These are phyloP conservation scores for Brachionus manjavacas DNA, from an alignment of 1,140 invertebrate species.

Conservation along the genomic window DNA sequence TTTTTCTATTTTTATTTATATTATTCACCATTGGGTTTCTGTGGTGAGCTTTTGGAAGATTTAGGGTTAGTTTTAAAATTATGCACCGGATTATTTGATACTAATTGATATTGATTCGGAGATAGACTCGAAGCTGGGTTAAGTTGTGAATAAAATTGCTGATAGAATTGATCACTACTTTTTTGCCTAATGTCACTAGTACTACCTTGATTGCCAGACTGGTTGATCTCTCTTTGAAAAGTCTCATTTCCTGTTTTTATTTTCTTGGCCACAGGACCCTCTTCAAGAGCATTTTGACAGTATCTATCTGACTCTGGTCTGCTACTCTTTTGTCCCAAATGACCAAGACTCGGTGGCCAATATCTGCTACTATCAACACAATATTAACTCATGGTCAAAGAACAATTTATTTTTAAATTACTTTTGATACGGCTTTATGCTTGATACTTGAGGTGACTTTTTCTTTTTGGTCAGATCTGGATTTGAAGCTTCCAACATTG, in stretches of 20 bases:
- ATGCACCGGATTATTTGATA: not conserved
- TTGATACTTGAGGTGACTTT: conserved; percentile 26
- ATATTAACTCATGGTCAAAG: not conserved
- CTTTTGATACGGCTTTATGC: conserved; percentile 37
- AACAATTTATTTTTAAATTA: not conserved
- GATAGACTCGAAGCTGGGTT: not conserved
- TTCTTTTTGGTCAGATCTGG: conserved; percentile 30
- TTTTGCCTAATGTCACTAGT: not conserved
- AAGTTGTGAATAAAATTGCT: not conserved
- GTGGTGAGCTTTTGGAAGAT: not conserved
- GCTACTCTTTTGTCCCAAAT: not conserved
- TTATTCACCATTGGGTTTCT: not conserved
- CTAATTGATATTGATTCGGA: not conserved
- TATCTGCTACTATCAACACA: not conserved
- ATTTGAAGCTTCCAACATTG: conserved; percentile 42
- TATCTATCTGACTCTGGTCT: not conserved
- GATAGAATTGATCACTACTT: not conserved
- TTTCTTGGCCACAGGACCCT: not conserved
- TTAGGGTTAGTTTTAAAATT: not conserved
- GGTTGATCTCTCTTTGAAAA: not conserved
- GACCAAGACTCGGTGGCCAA: not conserved
- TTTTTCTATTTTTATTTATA: not conserved
- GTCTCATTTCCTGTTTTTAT: not conserved
- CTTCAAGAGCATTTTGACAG: not conserved
- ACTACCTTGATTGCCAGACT: not conserved